A percentile compares a stretch with the other conserved stretches of the same genome.
phyloP scores from a whole-genome alignment of 2,888 invertebrate genomes.

The Drymonia ruficornis region DNA sequence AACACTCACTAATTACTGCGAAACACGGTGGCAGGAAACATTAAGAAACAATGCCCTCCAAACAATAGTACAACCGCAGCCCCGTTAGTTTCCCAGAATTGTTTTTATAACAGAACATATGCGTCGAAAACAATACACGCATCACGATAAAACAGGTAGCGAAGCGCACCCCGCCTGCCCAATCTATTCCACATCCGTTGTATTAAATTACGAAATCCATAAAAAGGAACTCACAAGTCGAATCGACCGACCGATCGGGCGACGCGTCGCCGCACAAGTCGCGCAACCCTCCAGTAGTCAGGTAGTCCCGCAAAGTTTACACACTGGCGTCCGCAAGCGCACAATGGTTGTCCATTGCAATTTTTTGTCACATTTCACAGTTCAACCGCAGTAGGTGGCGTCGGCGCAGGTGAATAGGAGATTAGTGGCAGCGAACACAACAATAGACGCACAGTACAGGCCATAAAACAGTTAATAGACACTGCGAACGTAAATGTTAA shows the following conservation, averaged over 20 bases:
- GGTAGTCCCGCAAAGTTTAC: conserved; percentile 82
- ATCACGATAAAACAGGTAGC: conserved; percentile 80
- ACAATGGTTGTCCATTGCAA: conserved; percentile 75
- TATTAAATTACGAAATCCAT: conserved; percentile 76
- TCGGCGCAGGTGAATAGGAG: conserved; percentile 76
- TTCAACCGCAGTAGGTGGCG: conserved; percentile 71
- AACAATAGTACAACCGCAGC: conserved; percentile 69
- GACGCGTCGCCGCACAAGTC: conserved; percentile 54
- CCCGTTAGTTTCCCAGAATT: conserved; percentile 72
- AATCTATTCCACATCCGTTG: conserved; percentile 83
- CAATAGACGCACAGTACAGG: conserved; percentile 75
- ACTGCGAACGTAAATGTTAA: conserved; percentile 58
- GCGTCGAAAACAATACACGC: conserved; percentile 63
- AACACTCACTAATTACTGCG: conserved; percentile 66
- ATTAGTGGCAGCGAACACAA: conserved; percentile 77
- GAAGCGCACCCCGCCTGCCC: conserved; percentile 81
- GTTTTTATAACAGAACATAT: conserved; percentile 57
- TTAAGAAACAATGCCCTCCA: conserved; percentile 59
- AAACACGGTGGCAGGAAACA: conserved; percentile 75
- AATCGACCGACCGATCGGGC: conserved; percentile 70
- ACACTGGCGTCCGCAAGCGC: conserved; percentile 61
- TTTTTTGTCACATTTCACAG: conserved; percentile 84
- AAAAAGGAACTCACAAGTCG: conserved; percentile 79
- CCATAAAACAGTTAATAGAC: conserved; percentile 78
- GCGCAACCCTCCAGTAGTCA: conserved; percentile 69